Percentiles rank a stretch among this genome's conserved stretches.
Evolutionary conservation across 2,113 vertebrate genomes (phyloP).

Genomic region (Phyllostomus hastatus): DNA sequence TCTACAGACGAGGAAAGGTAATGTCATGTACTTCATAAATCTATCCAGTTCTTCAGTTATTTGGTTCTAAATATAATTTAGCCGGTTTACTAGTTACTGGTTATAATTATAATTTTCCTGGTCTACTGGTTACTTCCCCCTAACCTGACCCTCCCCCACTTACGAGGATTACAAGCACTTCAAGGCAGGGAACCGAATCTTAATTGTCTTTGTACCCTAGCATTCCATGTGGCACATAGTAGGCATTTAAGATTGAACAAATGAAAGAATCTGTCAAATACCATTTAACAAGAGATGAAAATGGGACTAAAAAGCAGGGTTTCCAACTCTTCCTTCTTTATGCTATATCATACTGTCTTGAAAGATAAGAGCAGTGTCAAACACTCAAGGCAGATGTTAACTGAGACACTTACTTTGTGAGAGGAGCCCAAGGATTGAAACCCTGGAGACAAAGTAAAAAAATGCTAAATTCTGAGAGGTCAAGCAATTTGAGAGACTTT

Average conservation of each 20-base stretch:
- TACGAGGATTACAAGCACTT: background rate
- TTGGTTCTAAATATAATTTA: conserved; percentile 22
- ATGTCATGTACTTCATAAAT: background rate
- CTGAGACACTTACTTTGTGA: background rate
- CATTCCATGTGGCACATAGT: background rate
- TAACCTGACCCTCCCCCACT: background rate
- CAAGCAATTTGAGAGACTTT: background rate
- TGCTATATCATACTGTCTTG: background rate
- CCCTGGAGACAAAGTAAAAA: background rate
- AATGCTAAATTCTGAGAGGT: background rate
- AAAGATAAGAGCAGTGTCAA: conserved; percentile 34
- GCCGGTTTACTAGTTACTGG: background rate
- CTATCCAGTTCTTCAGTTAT: background rate
- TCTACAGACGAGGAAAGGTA: background rate
- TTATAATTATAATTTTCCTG: background rate
- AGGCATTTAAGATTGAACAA: background rate
- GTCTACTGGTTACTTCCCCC: background rate
- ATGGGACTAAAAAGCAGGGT: background rate
- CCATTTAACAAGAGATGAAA: background rate
- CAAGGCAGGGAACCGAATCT: background rate
- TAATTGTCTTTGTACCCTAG: background rate
- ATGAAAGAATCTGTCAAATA: background rate
- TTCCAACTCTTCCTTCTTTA: background rate
- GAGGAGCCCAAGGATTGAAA: background rate
- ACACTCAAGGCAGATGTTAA: background rate